Evolutionary conservation across 1,140 invertebrate species (phyloP), one percentile per base, ranked within the genome.

Genomic region (Atta cephalotes): DNA sequence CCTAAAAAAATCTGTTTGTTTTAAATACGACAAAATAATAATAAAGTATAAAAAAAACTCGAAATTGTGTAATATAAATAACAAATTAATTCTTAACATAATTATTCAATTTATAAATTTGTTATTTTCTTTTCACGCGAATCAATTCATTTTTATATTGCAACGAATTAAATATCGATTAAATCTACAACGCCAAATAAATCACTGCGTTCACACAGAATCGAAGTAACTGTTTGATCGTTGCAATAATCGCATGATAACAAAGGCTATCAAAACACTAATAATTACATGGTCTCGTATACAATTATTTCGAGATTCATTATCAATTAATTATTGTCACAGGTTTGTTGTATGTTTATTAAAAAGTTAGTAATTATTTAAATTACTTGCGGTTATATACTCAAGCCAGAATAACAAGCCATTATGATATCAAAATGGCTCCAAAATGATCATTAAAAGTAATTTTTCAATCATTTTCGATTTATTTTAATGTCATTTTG

Each of bases 261-360:
- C 35, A 56, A 81, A 58, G 10, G 21, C 45, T 70, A 31, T 45
- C 21, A 56, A 70, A 81, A 71, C 49, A 70, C 10, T 35, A 53
- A 45, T 70, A n/a, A 16, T 28, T 56, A 80, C 12, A 58, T 87
- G 62, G 28, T 87, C 62, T 76, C 62, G 56, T 51, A 39, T 82
- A 87, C 31, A 56, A 53, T 53, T 80, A 86, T 58, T 14, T 62
- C 35, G 49, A 78, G 21, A 25, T 87, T 65, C 72, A 85, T 86
- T 89, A 87, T 74, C 51, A 65, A 80, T 89, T 90, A 90, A 90
- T 90, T 90, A 90, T 90, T 90, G 89, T 90, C 89, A 51, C 39
- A 88, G 62, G 63, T 60, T 58, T 81, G 60, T 62, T 90, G 66
- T 87, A 87, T 85, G 60, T 88, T 70, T 63, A 87, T 84, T 62